Evolutionary conservation across 2,797 vertebrate genomes (phyloP), one percentile per base, ranked within the genome.

Genomic region (Rhinatrema bivittatum): DNA sequence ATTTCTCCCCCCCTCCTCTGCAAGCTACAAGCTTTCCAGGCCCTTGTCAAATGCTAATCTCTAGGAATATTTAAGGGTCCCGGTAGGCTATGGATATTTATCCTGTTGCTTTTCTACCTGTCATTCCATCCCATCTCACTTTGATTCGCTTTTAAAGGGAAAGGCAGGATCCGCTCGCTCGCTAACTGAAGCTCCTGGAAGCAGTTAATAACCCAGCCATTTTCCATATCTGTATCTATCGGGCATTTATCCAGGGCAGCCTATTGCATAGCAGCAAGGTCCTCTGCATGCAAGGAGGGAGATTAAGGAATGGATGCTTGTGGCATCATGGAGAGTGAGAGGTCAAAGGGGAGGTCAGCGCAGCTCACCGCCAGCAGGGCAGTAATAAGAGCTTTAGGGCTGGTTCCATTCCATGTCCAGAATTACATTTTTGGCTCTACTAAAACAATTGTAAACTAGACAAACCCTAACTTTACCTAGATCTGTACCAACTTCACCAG

Each of bases 61-160:
- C 59, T 56, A 68, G 64, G 67, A 70, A 70, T 75, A 77, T 75
- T 72, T 70, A 77, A 66, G 61, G 68, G 70, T 68, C 72, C 60
- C 68, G 48, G 62, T 58, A 72, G 69, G 63, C 63, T n/a, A 65
- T 48, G 51, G 47, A 65, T 62, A 73, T 67, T 70, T 70, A 57
- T 67, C 69, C 58, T 60, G 50, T 72, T 61, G 58, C 58, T 65
- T 73, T 70, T 73, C 62, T 67, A 68, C 62, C 62, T 77, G 74
- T 72, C 72, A 75, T 67, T 68, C 71, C 70, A 73, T 72, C 64
- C 45, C 50, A 58, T 72, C 70, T 68, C 72, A 68, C 70, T 73
- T 75, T 75, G 68, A 75, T 70, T 71, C 60, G 45, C 56, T 64
- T 66, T 65, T 50, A 60, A 67, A n/a, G n/a, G n/a, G n/a, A n/a